Base-by-base conservation (phyloP, 2,888 invertebrate genomes). In the Nowickia ferox region DNA sequence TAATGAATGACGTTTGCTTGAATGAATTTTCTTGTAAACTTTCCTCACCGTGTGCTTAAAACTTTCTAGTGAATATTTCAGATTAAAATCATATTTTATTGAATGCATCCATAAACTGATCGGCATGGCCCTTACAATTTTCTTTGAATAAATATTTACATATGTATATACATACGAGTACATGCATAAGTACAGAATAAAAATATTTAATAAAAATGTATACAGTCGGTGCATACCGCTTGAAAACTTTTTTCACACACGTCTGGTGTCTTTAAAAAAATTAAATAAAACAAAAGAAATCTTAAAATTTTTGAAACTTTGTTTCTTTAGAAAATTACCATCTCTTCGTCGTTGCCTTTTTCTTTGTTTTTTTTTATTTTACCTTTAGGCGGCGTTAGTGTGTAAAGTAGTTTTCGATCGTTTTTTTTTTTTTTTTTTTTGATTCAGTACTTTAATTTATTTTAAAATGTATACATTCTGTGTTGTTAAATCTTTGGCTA, bases 391-490 rank as follows among this genome's bases (percentile, higher is more conserved):
- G 81, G 84, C 84, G 80, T 76, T 55, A 76, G 76, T 84, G 83
- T 84, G 79, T 65, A 63, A 78, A 82, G 65, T 71, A 84, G 61
- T 55, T 84, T 74, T 48, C 30, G 10, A 38, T 63, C 9, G n/a
- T 44, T 68, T 72, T 61, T 84, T 15, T 84, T 17, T 78, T 30
- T 42, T 61, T 61, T 84, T 15, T 84, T 17, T 78, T 30, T 42
- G 53, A 2, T 55, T 66, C 22, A 4, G 30, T 42, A 40, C 38
- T 65, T 77, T 74, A 77, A 71, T 68, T 81, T 74, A 53, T 84
- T 84, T 84, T 81, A 81, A 84, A 84, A 81, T 68, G 74, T 81
- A 74, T 81, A 63, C 61, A 84, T 68, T 81, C 59, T 84, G 72
- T 81, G 68, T 69, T 81, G 72, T 69, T 48, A 80, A 80, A 65